phyloP scores from a whole-genome alignment of 2,797 vertebrate genomes.

The Gambelia wislizenii region DNA sequence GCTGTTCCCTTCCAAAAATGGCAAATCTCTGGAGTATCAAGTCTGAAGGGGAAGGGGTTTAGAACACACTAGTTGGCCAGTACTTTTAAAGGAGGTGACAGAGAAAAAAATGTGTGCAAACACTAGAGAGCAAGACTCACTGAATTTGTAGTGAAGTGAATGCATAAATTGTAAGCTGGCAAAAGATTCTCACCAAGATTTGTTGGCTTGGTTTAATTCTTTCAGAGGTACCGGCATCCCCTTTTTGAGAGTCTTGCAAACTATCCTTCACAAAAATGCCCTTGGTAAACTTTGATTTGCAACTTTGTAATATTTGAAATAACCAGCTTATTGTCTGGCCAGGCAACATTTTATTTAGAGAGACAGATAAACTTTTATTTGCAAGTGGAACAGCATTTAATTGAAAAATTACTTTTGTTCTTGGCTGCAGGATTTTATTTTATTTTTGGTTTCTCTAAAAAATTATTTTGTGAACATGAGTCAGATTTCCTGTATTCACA shows the following conservation, averaged over 20 bases:
- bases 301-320: background rate
- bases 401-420: background rate
- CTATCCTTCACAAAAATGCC: background rate
- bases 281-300: background rate
- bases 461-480: background rate
- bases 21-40: background rate
- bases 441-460: background rate
- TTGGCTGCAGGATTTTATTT: background rate
- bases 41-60: background rate
- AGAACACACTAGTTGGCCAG: too few species aligned
- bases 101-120: background rate
- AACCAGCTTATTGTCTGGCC: background rate
- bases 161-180: too few species aligned
- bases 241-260: background rate
- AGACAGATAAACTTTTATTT: background rate
- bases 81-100: too few species aligned
- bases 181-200: too few species aligned
- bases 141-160: too few species aligned
- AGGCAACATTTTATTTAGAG: background rate
- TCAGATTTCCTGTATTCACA: constrained; percentile 27
- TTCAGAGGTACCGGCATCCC: too few species aligned
- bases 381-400: too few species aligned
- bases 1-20: background rate
- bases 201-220: too few species aligned
- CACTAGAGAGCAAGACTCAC: background rate